These are phyloP conservation scores for Ceratina calcarata DNA, from an alignment of 1,140 invertebrate genomes.

Conservation along the genomic window DNA sequence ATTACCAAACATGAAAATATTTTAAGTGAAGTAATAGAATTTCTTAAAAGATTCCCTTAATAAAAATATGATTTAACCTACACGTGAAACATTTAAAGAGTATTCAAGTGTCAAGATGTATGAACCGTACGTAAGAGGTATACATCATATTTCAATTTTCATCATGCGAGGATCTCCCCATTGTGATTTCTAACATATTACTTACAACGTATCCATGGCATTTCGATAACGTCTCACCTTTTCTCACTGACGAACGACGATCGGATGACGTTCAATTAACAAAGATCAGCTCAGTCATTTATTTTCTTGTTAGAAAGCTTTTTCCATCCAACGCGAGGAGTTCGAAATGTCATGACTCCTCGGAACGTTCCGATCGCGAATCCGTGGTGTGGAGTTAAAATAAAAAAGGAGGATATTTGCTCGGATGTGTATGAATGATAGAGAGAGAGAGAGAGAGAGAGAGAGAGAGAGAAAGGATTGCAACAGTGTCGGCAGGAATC, in stretches of 20 bases:
- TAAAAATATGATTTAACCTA: neutral
- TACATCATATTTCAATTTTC: slow-evolving; percentile 12
- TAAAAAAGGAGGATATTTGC: too few relatives aligned
- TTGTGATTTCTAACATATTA: slow-evolving; percentile 36
- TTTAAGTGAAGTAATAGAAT: too few relatives aligned
- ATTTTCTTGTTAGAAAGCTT: slow-evolving; percentile 14
- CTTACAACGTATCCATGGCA: slow-evolving; percentile 25
- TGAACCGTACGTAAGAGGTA: too few relatives aligned
- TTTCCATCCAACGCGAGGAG: slow-evolving; percentile 2
- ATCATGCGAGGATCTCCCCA: neutral
- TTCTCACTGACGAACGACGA: slow-evolving; percentile 14
- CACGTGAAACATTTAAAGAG: too few relatives aligned
- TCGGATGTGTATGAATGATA: neutral
- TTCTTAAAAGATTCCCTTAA: too few relatives aligned
- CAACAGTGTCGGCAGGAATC: slow-evolving; percentile 33
- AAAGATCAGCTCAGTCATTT: slow-evolving; percentile 31
- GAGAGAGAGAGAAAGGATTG: slow-evolving; percentile 16
- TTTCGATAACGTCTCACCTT: slow-evolving; percentile 41
- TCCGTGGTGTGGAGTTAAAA: neutral
- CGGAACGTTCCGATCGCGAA: slow-evolving; percentile 23
- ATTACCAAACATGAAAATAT: too few relatives aligned
- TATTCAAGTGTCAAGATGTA: too few relatives aligned
- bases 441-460: neutral
- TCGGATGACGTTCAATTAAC: slow-evolving; percentile 33
- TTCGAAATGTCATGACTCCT: slow-evolving; percentile 35